These are phyloP conservation scores for Lasioglossum malachurum DNA, from an alignment of 2,888 invertebrate genomes.

Conservation along the genomic window DNA sequence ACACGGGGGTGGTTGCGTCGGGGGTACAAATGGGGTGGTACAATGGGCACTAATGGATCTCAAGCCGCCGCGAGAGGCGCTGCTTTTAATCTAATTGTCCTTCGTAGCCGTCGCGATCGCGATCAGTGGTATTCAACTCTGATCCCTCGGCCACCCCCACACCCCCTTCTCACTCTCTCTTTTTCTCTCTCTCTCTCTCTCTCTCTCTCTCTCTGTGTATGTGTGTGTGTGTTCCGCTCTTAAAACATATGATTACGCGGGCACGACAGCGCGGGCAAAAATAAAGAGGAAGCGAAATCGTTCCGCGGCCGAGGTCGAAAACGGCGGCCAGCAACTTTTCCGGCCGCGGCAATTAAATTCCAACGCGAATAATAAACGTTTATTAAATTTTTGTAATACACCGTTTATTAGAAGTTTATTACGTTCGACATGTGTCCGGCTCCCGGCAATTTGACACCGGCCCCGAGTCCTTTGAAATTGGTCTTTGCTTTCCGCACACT, in stretches of 20 bases:
- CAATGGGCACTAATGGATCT: conserved; percentile 85
- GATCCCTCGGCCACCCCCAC: conserved; percentile 63
- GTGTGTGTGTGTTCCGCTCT: neutral
- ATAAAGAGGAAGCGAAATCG: neutral
- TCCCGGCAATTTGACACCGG: conserved; percentile 26
- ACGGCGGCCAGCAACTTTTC: conserved; percentile 15
- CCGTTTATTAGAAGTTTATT: conserved; percentile 49
- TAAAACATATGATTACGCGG: conserved; percentile 52
- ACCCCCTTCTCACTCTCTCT: neutral
- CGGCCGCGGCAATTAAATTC: conserved; percentile 34
- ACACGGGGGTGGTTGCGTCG: conserved; percentile 76
- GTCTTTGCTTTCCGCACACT: neutral
- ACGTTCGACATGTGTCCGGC: conserved; percentile 29
- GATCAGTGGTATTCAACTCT: conserved; percentile 76
- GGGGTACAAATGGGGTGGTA: conserved; percentile 84
- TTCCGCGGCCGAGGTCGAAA: conserved; percentile 7
- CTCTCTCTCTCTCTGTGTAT: neutral
- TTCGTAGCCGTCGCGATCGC: conserved; percentile 79
- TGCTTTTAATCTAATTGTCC: conserved; percentile 85
- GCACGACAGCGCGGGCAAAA: neutral
- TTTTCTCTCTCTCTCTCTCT: neutral
- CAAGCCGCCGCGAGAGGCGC: conserved; percentile 85
- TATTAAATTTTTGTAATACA: conserved; percentile 49
- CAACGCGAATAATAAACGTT: conserved; percentile 46
- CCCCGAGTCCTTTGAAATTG: conserved; percentile 1